Base-by-base conservation (phyloP, 92 coral and sea anemone species). In the Pocillopora meandrina region DNA sequence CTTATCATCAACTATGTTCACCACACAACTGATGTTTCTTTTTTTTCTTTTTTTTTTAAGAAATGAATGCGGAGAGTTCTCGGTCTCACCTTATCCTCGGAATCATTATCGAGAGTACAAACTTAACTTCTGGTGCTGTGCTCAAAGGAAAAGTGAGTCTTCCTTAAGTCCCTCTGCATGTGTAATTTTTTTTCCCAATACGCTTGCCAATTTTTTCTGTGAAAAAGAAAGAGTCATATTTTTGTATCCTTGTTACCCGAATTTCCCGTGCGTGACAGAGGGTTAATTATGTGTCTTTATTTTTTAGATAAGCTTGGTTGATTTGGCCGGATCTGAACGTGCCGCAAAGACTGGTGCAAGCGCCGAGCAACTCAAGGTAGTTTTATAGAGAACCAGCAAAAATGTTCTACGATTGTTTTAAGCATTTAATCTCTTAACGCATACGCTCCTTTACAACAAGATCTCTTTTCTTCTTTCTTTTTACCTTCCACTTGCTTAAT, bases 1-100 rank as follows among this genome's bases (percentile, higher is more conserved):
- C 52, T 42, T 7, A 7, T 42, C 52, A 42, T 42, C 52, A 7
- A 42, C 8, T 42, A 42, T 42, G 4, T 23, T 19, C 33, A 12
- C 72, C 31, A 3, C 26, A 12, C 6, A 9, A 20, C 14, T 20
- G 58, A 55, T 12, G 3, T 12, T 56, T 23, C 74, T n/a, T 17
- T 61, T 9, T 69, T 26, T 26, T 26, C 55, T 83, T 67, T 52
- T 57, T 67, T n/a, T 81, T 21, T 47, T 62, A 86, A 96, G 99
- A 96, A 88, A 96, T 96, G 99, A 96, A 96, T 84, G 98, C 99
- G 6, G 99, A 96, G 86, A 96, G 99, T 80, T 96, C 99, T 0
- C 88, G 99, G 56, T 96, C 99, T 5, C 99, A 96, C 86, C 92
- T 96, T 71, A 90, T 96, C 60, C 94, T 96, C 74, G 98, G 98